Evolutionary conservation across 2,113 vertebrate species (phyloP), one percentile per base, ranked within the genome.

Genomic region (Panthera leo): DNA sequence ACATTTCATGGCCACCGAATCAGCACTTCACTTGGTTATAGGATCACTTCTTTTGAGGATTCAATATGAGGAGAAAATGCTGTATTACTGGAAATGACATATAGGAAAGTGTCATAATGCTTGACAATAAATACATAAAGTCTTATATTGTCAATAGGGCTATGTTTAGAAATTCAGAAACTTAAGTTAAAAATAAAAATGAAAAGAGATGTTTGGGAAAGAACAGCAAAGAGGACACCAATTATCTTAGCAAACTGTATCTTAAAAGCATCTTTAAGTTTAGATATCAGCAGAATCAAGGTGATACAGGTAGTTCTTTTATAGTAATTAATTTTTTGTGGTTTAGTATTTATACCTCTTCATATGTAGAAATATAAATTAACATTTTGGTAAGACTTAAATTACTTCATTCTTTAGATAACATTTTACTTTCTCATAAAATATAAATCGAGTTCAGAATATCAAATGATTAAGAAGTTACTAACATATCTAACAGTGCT

Each of bases 1-100:
- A 90, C 91, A 97, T 85, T 51, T 90, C 88, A 92, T 14, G n/a
- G 83, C 86, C 92, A 85, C 58, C 83, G 86, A 97, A 96, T 96
- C 85, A 96, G 83, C 89, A 61, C 86, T 87, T 96, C 80, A 96
- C 42, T 94, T 93, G 85, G 21, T 23, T 90, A 55, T 61, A 83
- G 36, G 84, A 88, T 79, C n/a, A 80, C 16, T 92, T 95, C 63
- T 94, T 93, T 93, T 48, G 97, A 95, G 23, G 18, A 58, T 71
- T 85, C 39, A 88, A 39, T 89, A 84, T 85, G 80, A 87, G 25
- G 34, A 31, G 27, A 58, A 94, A 95, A 61, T 31, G 21, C 16
- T 86, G 7, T 53, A 13, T 11, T 7, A 58, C n/a, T 94, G 39
- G 21, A 78, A 78, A 98, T 29, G 27, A 12, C 53, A 91, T 42